Evolutionary conservation across 2,113 vertebrate genomes (phyloP).

Genomic region (Clarias macrocephalus): DNA sequence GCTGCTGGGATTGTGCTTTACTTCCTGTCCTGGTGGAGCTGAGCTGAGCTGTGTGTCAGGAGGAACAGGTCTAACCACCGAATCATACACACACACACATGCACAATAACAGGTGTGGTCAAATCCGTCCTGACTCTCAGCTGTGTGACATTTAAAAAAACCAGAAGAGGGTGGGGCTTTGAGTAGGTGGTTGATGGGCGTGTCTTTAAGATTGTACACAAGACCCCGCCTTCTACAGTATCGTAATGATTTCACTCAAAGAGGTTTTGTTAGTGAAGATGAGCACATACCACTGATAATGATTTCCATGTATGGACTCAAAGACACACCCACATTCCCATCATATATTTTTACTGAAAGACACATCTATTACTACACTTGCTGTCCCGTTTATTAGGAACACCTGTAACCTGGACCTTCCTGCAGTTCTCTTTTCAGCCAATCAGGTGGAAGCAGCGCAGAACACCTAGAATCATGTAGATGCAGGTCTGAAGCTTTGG

Average conservation of each 20-base stretch:
- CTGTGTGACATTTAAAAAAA: not conserved
- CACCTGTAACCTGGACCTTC: too few species aligned
- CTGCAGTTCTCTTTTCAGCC: too few species aligned
- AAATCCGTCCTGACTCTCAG: conserved; percentile 20
- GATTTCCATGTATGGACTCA: not conserved
- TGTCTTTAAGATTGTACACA: not conserved
- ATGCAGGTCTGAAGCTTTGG: too few species aligned
- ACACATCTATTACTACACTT: not conserved
- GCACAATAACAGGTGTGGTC: conserved; percentile 22
- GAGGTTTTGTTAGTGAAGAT: not conserved
- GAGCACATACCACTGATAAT: not conserved
- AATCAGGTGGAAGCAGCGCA: too few species aligned
- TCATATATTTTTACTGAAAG: not conserved
- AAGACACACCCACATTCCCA: not conserved
- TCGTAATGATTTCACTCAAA: not conserved
- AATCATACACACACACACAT: conserved; percentile 17
- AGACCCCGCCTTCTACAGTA: not conserved
- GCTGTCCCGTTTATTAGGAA: too few species aligned
- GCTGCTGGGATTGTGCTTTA: conserved; percentile 8
- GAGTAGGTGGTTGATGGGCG: not conserved
- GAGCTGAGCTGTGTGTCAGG: conserved; percentile 23
- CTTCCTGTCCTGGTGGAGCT: conserved; percentile 19
- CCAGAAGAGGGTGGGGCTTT: not conserved
- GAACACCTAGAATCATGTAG: too few species aligned
- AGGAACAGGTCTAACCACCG: conserved; percentile 44